Conservation (phyloP, 2,888 invertebrate species). For the Oligia strigilis region DNA sequence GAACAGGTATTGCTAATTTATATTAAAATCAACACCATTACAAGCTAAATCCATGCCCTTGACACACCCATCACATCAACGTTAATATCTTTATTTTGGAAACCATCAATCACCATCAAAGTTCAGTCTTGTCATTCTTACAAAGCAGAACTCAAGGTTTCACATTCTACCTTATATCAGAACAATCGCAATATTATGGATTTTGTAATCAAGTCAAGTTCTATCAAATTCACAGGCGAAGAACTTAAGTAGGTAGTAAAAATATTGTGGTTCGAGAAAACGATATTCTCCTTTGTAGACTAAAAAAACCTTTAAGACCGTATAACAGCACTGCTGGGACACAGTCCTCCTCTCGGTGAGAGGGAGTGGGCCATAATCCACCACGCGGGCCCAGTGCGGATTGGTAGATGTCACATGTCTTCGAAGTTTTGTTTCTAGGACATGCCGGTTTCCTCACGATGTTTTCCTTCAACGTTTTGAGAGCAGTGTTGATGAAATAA, state of each 20-base stretch:
- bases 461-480: too few species aligned
- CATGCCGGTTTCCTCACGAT: too few species aligned
- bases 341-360: too few species aligned
- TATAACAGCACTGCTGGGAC: background rate
- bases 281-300: background rate
- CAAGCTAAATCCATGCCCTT: constrained; percentile 1
- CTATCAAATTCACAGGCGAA: background rate
- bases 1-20: background rate
- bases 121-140: constrained; percentile 4
- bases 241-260: background rate
- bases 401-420: too few species aligned
- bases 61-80: background rate
- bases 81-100: constrained; percentile 14
- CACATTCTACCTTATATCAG: background rate
- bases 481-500: too few species aligned
- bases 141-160: background rate
- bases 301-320: background rate
- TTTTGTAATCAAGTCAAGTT: background rate
- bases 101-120: constrained; percentile 4
- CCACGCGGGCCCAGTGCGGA: too few species aligned
- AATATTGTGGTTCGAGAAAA: background rate
- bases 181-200: background rate
- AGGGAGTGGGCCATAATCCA: too few species aligned
- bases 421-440: too few species aligned
- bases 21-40: background rate